Conservation (phyloP, 2,888 invertebrate species). For the Margaritifera margaritifera region DNA sequence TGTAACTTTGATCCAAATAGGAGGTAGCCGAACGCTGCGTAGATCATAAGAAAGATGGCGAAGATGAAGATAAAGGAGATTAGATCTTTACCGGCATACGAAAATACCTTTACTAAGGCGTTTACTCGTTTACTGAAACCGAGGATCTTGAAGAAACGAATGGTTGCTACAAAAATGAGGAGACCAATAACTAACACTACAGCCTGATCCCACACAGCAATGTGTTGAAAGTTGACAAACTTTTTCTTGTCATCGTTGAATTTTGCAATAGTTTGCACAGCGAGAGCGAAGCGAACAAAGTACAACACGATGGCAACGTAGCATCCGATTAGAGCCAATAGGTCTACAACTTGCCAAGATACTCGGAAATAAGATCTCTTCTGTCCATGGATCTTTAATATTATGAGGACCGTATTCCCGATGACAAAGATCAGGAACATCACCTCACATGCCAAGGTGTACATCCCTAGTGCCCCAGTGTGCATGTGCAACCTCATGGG, state of each 20-base stretch:
- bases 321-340: slow-evolving; percentile 18
- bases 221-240: slow-evolving; percentile 46
- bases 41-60: slow-evolving; percentile 32
- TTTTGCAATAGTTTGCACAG: slow-evolving; percentile 25
- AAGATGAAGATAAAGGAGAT: slow-evolving; percentile 43
- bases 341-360: slow-evolving; percentile 40
- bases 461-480: slow-evolving; percentile 30
- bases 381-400: slow-evolving; percentile 26
- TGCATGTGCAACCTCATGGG: slow-evolving; percentile 31
- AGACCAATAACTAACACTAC: slow-evolving; percentile 36
- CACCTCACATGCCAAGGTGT: slow-evolving; percentile 33
- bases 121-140: slow-evolving; percentile 47
- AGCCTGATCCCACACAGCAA: slow-evolving; percentile 50
- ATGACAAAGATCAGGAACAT: slow-evolving; percentile 33
- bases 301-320: slow-evolving; percentile 26
- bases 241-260: slow-evolving; percentile 34
- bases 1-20: slow-evolving; percentile 35
- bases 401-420: slow-evolving; percentile 23
- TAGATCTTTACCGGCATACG: slow-evolving; percentile 30
- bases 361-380: slow-evolving; percentile 24
- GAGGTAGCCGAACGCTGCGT: slow-evolving; percentile 33
- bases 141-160: slow-evolving; percentile 49
- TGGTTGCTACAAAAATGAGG: slow-evolving; percentile 45
- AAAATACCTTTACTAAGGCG: slow-evolving; percentile 37
- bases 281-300: slow-evolving; percentile 21